Conservation (phyloP, 1,140 invertebrate species). For the Tenebrio molitor region DNA sequence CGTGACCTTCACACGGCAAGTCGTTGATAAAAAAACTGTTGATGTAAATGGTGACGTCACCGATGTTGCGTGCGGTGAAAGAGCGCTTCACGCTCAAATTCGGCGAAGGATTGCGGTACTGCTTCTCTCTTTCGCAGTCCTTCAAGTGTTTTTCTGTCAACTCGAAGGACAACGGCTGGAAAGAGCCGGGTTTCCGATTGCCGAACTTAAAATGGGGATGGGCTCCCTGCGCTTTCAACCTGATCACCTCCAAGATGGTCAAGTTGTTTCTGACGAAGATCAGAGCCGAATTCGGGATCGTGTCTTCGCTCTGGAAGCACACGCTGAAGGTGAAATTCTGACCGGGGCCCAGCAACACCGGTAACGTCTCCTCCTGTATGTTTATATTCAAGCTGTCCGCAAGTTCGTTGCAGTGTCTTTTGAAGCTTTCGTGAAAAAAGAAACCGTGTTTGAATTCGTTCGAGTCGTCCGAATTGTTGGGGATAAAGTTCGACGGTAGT, state of each 20-base stretch:
- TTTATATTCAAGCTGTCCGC: conserved; percentile 52
- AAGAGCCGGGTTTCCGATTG: conserved; percentile 86
- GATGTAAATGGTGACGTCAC: conserved; percentile 84
- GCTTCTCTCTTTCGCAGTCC: conserved; percentile 80
- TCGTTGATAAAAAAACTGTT: conserved; percentile 83
- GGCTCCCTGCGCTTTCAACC: conserved; percentile 86
- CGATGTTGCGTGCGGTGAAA: conserved; percentile 91
- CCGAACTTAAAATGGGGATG: conserved; percentile 91
- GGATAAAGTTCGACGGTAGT: conserved; percentile 65
- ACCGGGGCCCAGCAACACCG: conserved; percentile 67
- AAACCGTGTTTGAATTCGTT: conserved; percentile 56
- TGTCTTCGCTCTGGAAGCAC: conserved; percentile 64
- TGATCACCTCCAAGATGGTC: conserved; percentile 89
- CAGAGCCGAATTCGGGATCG: conserved; percentile 66
- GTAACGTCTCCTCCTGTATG: conserved; percentile 55
- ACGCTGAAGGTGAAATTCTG: conserved; percentile 66
- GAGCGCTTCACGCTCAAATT: conserved; percentile 86
- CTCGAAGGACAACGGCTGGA: conserved; percentile 84
- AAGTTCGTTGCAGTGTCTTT: conserved; percentile 52
- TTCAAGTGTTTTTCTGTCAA: conserved; percentile 86
- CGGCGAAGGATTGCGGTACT: conserved; percentile 66
- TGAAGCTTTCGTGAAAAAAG: conserved; percentile 56
- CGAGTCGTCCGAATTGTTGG: conserved; percentile 41
- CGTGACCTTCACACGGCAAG: conserved; percentile 86
- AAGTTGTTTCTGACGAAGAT: conserved; percentile 86